Evolutionary conservation across 1,140 invertebrate species (phyloP), one percentile per base, ranked within the genome.

Genomic region (Microvelia longipes): DNA sequence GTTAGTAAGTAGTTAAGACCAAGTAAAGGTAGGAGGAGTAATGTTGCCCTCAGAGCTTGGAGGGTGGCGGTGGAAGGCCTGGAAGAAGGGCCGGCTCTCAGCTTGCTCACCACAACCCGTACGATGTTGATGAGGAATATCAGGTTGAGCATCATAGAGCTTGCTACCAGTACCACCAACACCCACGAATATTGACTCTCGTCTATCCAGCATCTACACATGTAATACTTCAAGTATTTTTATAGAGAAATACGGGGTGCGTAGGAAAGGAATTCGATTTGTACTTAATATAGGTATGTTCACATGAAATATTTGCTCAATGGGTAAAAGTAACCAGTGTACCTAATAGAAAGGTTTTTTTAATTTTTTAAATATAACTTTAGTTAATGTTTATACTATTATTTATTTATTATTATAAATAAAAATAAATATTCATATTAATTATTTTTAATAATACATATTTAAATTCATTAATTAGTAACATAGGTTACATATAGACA

Each of bases 91-190:
- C 81, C 82, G 74, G 87, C 87, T 75, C 89, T 84, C 68, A 96
- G 80, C 79, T 97, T 97, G 2, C 89, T 88, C 30, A 94, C 85
- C n/a, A 97, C 83, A 1, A 97, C 92, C 68, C 93, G 84, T 65
- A 97, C 89, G 75, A 98, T 97, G 81, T 96, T 97, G 79, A 91
- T 89, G 35, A 98, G 85, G 80, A 98, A 97, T 68, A 91, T 81
- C 26, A 96, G 81, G 81, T 96, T 97, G 29, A 94, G 82, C 74
- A 91, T 81, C 75, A 94, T 86, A 11, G 91, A 91, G 29, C 86
- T 81, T 74, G 86, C 87, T 19, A 93, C 92, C 0, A 91, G 88
- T n/a, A 89, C 87, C 13, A 87, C 83, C 28, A 94, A 82, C 72
- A 92, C 88, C 72, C 84, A 86, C 24, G 84, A 85, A 75, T 87